These are phyloP conservation scores for Poecilobothrus nobilitatus DNA, from an alignment of 2,888 invertebrate species.

Conservation along the genomic window DNA sequence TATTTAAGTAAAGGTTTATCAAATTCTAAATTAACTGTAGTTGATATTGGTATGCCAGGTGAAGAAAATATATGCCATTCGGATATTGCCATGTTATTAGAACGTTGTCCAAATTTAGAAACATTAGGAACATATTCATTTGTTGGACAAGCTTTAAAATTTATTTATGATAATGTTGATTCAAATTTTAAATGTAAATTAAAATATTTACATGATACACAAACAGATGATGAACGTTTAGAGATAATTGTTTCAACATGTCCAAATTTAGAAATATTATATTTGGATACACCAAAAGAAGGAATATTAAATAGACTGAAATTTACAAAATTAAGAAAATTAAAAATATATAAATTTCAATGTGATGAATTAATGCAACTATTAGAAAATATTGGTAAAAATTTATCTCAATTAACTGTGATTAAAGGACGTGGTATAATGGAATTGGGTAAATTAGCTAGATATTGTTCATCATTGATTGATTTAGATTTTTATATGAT, in stretches of 20 bases:
- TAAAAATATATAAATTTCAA: constrained; percentile 56
- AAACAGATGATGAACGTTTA: constrained; percentile 52
- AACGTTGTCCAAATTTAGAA: constrained; percentile 54
- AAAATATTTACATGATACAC: constrained; percentile 58
- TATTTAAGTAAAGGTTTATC: constrained; percentile 49
- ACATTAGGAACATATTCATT: constrained; percentile 60
- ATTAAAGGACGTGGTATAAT: constrained; percentile 51
- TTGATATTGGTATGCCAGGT: constrained; percentile 62
- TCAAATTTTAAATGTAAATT: constrained; percentile 54
- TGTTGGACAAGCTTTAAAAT: constrained; percentile 54
- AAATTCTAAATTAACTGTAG: constrained; percentile 51
- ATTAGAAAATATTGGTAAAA: constrained; percentile 49
- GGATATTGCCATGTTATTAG: constrained; percentile 54
- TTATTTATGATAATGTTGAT: constrained; percentile 49
- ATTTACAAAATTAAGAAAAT: constrained; percentile 47
- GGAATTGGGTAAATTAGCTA: constrained; percentile 52
- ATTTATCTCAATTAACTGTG: constrained; percentile 50
- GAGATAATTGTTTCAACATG: constrained; percentile 54
- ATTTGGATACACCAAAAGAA: constrained; percentile 54
- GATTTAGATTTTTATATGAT: constrained; percentile 60
- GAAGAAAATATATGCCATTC: constrained; percentile 60
- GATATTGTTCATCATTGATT: constrained; percentile 51
- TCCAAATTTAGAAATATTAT: constrained; percentile 55
- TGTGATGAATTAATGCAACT: constrained; percentile 54
- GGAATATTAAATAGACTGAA: constrained; percentile 49